These are phyloP conservation scores for Notothenia rossii DNA, from an alignment of 2,113 vertebrate genomes.

Conservation along the genomic window DNA sequence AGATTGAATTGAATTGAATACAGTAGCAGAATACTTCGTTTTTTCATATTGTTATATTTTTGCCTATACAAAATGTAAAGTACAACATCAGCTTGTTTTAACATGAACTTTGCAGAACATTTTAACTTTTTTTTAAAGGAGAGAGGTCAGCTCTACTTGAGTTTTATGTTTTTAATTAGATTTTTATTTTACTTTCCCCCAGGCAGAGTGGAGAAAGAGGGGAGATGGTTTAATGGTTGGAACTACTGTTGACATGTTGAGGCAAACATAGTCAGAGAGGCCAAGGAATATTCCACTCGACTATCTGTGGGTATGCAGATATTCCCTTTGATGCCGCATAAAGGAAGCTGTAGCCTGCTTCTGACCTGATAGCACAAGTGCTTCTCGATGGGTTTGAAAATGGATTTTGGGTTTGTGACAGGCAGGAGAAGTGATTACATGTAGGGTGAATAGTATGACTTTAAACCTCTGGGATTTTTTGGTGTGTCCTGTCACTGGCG, in stretches of 20 bases:
- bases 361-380: conserved; percentile 28
- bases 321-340: conserved; percentile 42
- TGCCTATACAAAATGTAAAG: neutral
- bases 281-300: neutral
- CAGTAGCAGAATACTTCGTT: no score
- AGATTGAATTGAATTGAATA: no score
- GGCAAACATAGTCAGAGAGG: conserved; percentile 24
- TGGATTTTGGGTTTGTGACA: conserved; percentile 25
- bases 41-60: neutral
- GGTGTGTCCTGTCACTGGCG: conserved; percentile 12
- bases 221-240: conserved; percentile 19
- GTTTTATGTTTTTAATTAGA: conserved; percentile 23
- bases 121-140: neutral
- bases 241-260: neutral
- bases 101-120: neutral
- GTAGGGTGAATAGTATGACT: conserved; percentile 2
- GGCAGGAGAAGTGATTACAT: conserved; percentile 21
- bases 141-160: neutral
- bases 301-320: conserved; percentile 4
- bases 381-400: conserved; percentile 1
- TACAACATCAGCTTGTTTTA: neutral
- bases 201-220: neutral
- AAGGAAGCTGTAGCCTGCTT: conserved; percentile 21
- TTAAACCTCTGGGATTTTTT: conserved; percentile 29
- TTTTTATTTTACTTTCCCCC: conserved; percentile 10